These are phyloP conservation scores for Cavia porcellus DNA, from an alignment of 2,113 vertebrate genomes.

Conservation along the genomic window DNA sequence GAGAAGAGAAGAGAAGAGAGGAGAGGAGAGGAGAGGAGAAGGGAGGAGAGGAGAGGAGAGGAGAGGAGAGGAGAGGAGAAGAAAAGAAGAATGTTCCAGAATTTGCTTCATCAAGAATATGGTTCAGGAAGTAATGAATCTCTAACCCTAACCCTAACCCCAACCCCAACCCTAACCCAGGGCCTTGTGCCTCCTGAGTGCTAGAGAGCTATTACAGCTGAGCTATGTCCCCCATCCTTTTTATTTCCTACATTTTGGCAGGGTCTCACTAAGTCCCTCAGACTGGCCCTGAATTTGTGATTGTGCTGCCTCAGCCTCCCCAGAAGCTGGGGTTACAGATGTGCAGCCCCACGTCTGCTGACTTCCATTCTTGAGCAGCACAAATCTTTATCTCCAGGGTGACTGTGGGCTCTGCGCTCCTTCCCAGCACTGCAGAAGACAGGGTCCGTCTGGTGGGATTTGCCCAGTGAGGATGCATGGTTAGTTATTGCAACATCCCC, in stretches of 20 bases:
- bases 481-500: not conserved
- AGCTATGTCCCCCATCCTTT: not conserved
- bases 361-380: not conserved
- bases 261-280: not conserved
- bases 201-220: not conserved
- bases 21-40: too few relatives aligned
- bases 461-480: too few relatives aligned
- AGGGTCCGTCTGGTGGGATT: too few relatives aligned
- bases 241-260: not conserved
- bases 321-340: not conserved
- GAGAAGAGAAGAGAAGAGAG: too few relatives aligned
- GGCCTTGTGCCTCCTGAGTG: not conserved
- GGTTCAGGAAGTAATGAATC: not conserved
- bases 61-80: accelerated
- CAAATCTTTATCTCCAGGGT: not conserved
- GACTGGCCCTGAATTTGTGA: not conserved
- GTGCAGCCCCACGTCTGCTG: not conserved
- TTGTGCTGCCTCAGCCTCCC: not conserved
- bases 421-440: not conserved
- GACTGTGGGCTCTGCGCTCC: not conserved
- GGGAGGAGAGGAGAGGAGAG: too few relatives aligned
- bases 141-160: too few relatives aligned
- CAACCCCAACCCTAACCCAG: too few relatives aligned
- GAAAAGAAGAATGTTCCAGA: not conserved
- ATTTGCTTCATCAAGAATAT: not conserved